phyloP scores from a whole-genome alignment of 1,140 invertebrate genomes.

The Meloidogyne exigua region DNA sequence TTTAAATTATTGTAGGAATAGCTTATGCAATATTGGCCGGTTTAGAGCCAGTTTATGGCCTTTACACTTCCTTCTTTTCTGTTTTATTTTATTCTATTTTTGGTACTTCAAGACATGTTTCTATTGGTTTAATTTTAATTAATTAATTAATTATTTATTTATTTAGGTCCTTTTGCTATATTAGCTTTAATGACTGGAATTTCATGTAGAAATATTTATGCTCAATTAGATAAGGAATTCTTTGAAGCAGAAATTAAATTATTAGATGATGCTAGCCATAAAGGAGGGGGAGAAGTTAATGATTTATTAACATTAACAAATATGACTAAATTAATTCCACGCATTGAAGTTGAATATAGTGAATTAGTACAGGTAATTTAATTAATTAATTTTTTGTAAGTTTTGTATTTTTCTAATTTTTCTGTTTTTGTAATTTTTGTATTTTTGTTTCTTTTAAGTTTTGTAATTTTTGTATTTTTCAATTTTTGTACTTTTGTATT shows the following conservation, averaged over 20 bases:
- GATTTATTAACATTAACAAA: neutral
- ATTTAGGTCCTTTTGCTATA: conserved; percentile 43
- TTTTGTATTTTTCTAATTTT: neutral
- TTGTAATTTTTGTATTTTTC: conserved; percentile 49
- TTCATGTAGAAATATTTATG: conserved; percentile 34
- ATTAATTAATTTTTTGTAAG: neutral
- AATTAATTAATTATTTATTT: neutral
- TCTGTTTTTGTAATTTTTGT: neutral
- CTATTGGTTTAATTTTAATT: conserved; percentile 53
- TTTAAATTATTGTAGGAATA: conserved; percentile 52
- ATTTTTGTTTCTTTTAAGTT: conserved; percentile 25
- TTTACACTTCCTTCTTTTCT: conserved; percentile 68
- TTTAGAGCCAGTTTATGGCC: conserved; percentile 66
- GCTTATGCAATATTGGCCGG: conserved; percentile 67
- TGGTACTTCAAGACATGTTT: conserved; percentile 65
- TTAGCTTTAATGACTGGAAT: conserved; percentile 46
- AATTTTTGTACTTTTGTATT: conserved; percentile 55
- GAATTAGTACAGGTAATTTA: conserved; percentile 37
- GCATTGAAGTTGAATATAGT: conserved; percentile 28
- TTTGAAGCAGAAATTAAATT: conserved; percentile 34
- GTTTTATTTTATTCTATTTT: conserved; percentile 67
- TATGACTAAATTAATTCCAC: neutral
- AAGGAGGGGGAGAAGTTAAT: neutral
- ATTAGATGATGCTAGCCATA: conserved; percentile 14
- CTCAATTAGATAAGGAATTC: conserved; percentile 37